Conservation (phyloP, 2,113 vertebrate genomes). For the Notothenia rossii region DNA sequence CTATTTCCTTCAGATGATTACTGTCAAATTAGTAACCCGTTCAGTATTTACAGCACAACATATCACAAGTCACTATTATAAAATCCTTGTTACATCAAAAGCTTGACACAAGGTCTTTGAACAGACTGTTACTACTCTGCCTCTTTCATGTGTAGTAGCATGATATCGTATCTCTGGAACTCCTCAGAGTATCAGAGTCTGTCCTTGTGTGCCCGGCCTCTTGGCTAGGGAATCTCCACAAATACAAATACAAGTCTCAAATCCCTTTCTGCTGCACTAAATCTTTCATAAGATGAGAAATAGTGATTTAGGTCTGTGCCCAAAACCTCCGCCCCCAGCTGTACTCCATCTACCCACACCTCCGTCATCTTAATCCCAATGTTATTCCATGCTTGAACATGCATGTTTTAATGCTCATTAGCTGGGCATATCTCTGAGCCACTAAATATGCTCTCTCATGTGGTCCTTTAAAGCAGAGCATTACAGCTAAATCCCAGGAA, state of each 20-base stretch:
- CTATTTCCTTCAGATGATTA: not conserved
- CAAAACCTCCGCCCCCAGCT: slow-evolving; percentile 14
- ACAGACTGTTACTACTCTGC: slow-evolving; percentile 12
- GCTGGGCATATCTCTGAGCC: slow-evolving; percentile 34
- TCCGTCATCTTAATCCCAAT: slow-evolving; percentile 44
- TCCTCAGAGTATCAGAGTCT: not conserved
- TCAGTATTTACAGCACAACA: not conserved
- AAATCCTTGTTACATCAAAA: not conserved
- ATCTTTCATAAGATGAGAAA: slow-evolving; percentile 47
- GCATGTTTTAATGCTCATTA: slow-evolving; percentile 58
- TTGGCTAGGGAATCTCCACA: slow-evolving; percentile 7
- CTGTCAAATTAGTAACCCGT: not conserved
- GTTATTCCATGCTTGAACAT: slow-evolving; percentile 33
- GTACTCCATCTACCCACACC: slow-evolving; percentile 5
- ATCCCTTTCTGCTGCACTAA: slow-evolving; percentile 30
- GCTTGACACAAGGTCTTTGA: slow-evolving; percentile 4
- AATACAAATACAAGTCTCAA: slow-evolving; percentile 31
- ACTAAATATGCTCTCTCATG: slow-evolving; percentile 50
- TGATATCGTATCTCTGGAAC: not conserved
- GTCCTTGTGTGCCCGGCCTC: slow-evolving; percentile 15
- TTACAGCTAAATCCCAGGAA: slow-evolving; percentile 51
- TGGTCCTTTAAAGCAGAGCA: slow-evolving; percentile 48
- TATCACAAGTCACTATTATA: not conserved
- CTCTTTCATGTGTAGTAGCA: slow-evolving; percentile 10
- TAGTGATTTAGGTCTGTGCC: slow-evolving; percentile 16